Evolutionary conservation across 64 coral and sea anemone genomes (phyloP).

Genomic region (Montipora cactus): DNA sequence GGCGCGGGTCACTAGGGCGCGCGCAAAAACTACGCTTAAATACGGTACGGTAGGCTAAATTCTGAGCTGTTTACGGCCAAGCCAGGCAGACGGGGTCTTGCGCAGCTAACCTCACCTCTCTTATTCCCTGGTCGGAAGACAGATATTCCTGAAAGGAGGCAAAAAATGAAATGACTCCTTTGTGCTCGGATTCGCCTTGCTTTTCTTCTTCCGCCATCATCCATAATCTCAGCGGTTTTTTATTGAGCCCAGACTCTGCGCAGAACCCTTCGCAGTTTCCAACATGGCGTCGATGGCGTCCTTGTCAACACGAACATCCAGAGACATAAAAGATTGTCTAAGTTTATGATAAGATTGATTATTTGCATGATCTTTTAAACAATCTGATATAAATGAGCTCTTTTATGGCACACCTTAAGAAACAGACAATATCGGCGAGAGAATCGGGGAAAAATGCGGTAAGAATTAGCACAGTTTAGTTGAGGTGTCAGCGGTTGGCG

Average conservation of each 20-base stretch:
- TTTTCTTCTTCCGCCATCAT: constrained; percentile 70
- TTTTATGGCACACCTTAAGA: constrained; percentile 18
- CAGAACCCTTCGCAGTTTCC: not conserved
- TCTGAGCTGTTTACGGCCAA: not conserved
- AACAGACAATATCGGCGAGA: not conserved
- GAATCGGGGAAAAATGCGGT: constrained; percentile 11
- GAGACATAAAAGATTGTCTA: not conserved
- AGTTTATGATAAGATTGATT: not conserved
- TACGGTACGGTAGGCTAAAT: not conserved
- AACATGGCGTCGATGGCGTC: constrained; percentile 22
- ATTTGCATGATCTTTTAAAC: not conserved
- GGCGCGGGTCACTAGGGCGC: no score
- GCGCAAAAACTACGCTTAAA: not conserved
- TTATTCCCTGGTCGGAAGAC: constrained; percentile 80
- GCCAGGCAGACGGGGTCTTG: not conserved
- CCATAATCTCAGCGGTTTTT: constrained; percentile 6
- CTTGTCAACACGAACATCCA: not conserved
- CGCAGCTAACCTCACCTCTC: constrained; percentile 65
- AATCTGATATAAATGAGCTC: not conserved
- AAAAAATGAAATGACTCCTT: constrained; percentile 50
- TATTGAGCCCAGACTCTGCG: constrained; percentile 1
- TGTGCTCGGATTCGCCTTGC: not conserved
- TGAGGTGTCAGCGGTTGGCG: no score
- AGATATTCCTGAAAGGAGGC: constrained; percentile 76
- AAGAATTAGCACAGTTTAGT: not conserved